phyloP scores from a whole-genome alignment of 30 jellyfish, hydroid and myxozoan species.

The Hydractinia symbiolongicarpus region DNA sequence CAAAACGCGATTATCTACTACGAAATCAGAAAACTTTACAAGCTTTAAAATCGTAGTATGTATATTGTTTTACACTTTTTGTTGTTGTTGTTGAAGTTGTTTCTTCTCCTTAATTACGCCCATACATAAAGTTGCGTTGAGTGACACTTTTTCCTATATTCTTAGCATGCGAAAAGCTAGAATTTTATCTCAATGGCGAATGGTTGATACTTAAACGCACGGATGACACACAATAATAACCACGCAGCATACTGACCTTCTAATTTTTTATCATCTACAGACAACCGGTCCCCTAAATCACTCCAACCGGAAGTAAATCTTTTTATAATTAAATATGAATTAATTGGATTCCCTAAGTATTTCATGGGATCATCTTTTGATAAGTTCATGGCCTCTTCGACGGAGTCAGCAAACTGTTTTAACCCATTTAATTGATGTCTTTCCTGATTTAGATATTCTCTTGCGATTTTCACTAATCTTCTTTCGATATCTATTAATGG shows the following conservation, averaged over 20 bases:
- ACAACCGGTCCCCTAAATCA: constrained; percentile 59
- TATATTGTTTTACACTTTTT: background rate
- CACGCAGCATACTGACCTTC: constrained; percentile 40
- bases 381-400: constrained; percentile 55
- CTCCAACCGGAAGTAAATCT: constrained; percentile 97
- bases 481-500: constrained; percentile 61
- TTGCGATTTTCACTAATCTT: constrained; percentile 56
- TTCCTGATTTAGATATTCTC: constrained; percentile 46
- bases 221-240: no score
- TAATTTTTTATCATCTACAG: constrained; percentile 53
- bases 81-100: background rate
- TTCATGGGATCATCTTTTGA: constrained; percentile 71
- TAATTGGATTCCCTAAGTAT: constrained; percentile 84
- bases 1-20: background rate
- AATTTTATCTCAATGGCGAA: no score
- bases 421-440: constrained; percentile 54
- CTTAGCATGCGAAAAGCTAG: no score
- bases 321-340: constrained; percentile 72
- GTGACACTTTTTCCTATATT: no score
- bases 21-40: background rate
- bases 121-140: no score
- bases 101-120: no score
- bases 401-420: constrained; percentile 73
- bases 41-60: no score
- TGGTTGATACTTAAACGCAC: no score